phyloP scores from a whole-genome alignment of 2,888 invertebrate species.

The Calliphora vomitoria region DNA sequence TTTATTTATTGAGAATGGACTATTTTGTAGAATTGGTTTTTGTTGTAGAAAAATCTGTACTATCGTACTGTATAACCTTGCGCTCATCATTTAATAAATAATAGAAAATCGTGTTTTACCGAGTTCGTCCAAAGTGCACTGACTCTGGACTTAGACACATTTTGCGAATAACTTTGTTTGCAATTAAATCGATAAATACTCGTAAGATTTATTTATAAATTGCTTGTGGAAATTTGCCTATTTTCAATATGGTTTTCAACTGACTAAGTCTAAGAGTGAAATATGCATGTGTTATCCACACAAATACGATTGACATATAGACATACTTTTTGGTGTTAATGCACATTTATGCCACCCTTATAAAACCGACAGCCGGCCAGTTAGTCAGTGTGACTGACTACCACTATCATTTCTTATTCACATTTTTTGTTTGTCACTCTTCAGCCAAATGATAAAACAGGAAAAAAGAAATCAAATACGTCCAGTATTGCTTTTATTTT shows the following conservation, averaged over 20 bases:
- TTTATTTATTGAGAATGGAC: background rate
- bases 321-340: background rate
- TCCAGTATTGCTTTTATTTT: conserved; percentile 50
- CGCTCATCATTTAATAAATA: no score
- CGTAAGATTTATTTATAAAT: conserved; percentile 43
- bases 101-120: no score
- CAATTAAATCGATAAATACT: conserved; percentile 24
- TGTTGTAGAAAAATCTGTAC: no score
- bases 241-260: conserved; percentile 28
- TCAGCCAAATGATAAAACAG: conserved; percentile 27
- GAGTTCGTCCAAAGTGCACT: no score
- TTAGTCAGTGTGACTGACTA: conserved; percentile 5
- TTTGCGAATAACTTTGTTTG: background rate
- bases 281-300: background rate
- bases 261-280: conserved; percentile 9
- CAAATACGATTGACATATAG: background rate
- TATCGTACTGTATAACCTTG: no score
- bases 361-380: conserved; percentile 7
- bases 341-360: conserved; percentile 17
- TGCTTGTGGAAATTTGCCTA: conserved; percentile 24
- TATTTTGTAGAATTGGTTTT: no score
- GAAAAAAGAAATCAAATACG: conserved; percentile 46
- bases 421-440: conserved; percentile 34
- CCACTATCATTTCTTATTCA: background rate
- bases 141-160: no score